Evolutionary conservation across 2,888 invertebrate genomes (phyloP), one percentile per base, ranked within the genome.

Genomic region (Hartigia nigra): DNA sequence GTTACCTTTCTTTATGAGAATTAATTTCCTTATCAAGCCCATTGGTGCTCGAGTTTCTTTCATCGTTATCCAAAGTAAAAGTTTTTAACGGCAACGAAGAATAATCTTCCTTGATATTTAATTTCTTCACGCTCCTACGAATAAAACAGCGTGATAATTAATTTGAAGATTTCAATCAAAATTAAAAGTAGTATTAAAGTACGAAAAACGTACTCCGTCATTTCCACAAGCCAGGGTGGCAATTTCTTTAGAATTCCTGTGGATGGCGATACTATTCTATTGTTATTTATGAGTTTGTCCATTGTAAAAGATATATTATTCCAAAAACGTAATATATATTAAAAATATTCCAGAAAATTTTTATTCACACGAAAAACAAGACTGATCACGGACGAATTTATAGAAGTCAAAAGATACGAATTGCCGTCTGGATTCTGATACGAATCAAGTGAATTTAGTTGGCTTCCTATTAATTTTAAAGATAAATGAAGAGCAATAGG

Each of bases 141-240:
- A 79, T 76, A 31, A 74, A 72, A 78, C 74, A 55, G 70, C 12
- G 31, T 69, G 55, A 76, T 32, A 31, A 77, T 74, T 37, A 70
- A 32, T n/a, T 11, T 69, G 4, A 74, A 74, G 69, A 31, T 12
- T 12, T 1, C 12, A 31, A 31, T 31, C 31, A 31, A 1, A 12
- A 12, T 32, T 69, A 76, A 76, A 39, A 55, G 14, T 55, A 72
- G 3, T 31, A 31, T 12, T 32, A 72, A 31, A 12, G 23, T 23
- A 14, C 31, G 23, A 72, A 4, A 14, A 79, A 84, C 85, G 78
- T 84, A 88, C 88, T 87, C 86, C 12, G 85, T 83, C 88, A 88
- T 88, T 82, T 88, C 88, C 78, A 84, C 32, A 23, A 88, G 82
- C 88, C 88, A 88, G 31, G 85, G 81, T 75, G 88, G 88, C 72